phyloP scores from a whole-genome alignment of 2,888 invertebrate species.

The Thecocarcelia acutangulata region DNA sequence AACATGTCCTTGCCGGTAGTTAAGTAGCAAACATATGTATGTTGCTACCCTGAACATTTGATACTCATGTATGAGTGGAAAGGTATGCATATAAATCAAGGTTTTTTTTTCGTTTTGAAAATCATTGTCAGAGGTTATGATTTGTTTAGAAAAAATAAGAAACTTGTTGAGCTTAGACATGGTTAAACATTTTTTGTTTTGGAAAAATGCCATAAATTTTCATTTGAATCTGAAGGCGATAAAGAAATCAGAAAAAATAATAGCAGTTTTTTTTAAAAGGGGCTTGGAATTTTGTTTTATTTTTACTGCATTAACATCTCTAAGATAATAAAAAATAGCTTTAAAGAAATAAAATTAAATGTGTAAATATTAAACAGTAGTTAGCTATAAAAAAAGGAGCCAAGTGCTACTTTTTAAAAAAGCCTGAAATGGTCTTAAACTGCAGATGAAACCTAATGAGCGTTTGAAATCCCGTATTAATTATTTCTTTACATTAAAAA shows the following conservation, averaged over 20 bases:
- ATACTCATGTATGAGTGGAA: background rate
- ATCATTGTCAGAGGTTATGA: slow-evolving; percentile 57
- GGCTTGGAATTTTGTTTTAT: no score
- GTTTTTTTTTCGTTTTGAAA: slow-evolving; percentile 36
- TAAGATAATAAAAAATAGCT: no score
- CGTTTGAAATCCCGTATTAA: no score
- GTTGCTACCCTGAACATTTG: slow-evolving; percentile 15
- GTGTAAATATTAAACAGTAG: no score
- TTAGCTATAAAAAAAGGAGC: no score
- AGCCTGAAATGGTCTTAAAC: no score
- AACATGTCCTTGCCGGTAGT: slow-evolving; percentile 16
- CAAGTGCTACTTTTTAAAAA: no score
- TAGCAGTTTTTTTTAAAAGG: no score
- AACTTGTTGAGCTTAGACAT: slow-evolving; percentile 46
- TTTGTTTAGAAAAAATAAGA: slow-evolving; percentile 12
- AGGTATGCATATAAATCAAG: slow-evolving; percentile 13
- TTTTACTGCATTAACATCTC: no score
- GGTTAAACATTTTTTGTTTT: background rate
- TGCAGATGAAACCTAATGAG: no score
- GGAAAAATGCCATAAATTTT: slow-evolving; percentile 29
- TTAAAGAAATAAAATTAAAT: no score
- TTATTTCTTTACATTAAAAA: no score
- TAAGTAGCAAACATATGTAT: slow-evolving; percentile 7
- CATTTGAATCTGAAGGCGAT: background rate
- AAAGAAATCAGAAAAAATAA: slow-evolving; percentile 2